These are phyloP conservation scores for Leguminivora glycinivorella DNA, from an alignment of 1,140 invertebrate species.

Conservation along the genomic window DNA sequence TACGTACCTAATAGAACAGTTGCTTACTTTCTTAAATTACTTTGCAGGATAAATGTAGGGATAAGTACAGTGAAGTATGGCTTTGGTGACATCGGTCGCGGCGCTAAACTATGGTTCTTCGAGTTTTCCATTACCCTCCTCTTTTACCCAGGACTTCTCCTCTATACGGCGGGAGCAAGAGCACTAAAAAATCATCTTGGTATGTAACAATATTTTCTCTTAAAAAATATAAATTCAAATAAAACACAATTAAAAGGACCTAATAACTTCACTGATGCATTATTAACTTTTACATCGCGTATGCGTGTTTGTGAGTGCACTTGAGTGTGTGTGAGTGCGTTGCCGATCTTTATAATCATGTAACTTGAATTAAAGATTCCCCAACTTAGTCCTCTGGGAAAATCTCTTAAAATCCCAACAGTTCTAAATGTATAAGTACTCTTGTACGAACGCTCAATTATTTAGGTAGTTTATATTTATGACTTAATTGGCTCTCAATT, in stretches of 20 bases:
- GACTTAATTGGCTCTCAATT: background rate
- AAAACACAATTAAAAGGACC: too few relatives aligned
- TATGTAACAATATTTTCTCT: slow-evolving; percentile 34
- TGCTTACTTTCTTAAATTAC: background rate
- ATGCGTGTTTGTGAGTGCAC: too few relatives aligned
- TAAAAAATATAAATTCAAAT: too few relatives aligned
- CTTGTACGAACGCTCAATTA: background rate
- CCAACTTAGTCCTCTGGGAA: background rate
- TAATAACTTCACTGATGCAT: too few relatives aligned
- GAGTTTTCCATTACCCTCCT: slow-evolving; percentile 71
- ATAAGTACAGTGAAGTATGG: slow-evolving; percentile 71
- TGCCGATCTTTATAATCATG: too few relatives aligned
- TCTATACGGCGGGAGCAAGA: slow-evolving; percentile 61
- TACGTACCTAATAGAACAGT: background rate
- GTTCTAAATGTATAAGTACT: background rate
- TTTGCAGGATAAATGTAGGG: slow-evolving; percentile 74
- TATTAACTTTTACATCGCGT: too few relatives aligned
- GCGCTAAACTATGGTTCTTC: slow-evolving; percentile 71
- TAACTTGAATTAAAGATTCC: too few relatives aligned
- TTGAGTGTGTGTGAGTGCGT: too few relatives aligned
- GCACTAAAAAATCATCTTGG: slow-evolving; percentile 48
- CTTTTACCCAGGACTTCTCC: slow-evolving; percentile 69
- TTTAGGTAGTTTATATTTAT: slow-evolving; percentile 14
- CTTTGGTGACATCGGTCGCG: slow-evolving; percentile 72
- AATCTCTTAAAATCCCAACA: background rate